These are phyloP conservation scores for Diglossa brunneiventris DNA, from an alignment of 2,113 vertebrate genomes.

Conservation along the genomic window DNA sequence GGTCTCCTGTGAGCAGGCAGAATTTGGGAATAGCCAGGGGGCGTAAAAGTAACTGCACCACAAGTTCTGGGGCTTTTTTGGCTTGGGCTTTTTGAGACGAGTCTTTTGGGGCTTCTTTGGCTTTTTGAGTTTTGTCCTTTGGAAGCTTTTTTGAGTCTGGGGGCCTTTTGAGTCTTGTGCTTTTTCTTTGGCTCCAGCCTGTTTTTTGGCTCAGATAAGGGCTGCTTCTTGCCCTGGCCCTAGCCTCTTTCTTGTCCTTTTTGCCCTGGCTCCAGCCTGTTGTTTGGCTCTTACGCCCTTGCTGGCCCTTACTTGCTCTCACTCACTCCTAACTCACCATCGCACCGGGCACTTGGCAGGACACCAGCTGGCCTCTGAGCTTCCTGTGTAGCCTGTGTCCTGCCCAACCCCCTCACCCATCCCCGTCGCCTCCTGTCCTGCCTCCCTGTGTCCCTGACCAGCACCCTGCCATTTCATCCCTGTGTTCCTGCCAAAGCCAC, in stretches of 20 bases:
- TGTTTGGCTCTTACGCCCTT: not conserved
- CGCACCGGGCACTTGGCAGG: too few species aligned
- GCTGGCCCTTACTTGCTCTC: not conserved
- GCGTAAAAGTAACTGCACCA: too few species aligned
- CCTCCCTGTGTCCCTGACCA: not conserved
- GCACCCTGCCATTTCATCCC: fast-evolving
- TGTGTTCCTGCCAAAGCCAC: not conserved
- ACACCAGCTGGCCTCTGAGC: not conserved
- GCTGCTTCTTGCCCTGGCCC: not conserved
- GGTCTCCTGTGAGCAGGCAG: not conserved
- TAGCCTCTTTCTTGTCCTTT: not conserved
- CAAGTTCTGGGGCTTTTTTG: fast-evolving
- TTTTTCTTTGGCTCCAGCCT: not conserved
- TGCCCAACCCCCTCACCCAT: fast-evolving
- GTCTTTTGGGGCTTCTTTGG: not conserved
- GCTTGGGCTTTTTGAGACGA: not conserved
- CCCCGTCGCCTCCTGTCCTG: fast-evolving
- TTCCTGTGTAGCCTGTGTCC: not conserved
- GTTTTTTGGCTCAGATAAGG: not conserved
- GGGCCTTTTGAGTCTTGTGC: not conserved
- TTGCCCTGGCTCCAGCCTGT: too few species aligned
- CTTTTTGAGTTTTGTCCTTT: not conserved
- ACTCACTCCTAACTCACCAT: not conserved
- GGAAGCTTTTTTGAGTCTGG: not conserved
- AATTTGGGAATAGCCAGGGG: not conserved